Evolutionary conservation across 1,140 invertebrate genomes (phyloP).

Genomic region (Drosophila equinoxialis): DNA sequence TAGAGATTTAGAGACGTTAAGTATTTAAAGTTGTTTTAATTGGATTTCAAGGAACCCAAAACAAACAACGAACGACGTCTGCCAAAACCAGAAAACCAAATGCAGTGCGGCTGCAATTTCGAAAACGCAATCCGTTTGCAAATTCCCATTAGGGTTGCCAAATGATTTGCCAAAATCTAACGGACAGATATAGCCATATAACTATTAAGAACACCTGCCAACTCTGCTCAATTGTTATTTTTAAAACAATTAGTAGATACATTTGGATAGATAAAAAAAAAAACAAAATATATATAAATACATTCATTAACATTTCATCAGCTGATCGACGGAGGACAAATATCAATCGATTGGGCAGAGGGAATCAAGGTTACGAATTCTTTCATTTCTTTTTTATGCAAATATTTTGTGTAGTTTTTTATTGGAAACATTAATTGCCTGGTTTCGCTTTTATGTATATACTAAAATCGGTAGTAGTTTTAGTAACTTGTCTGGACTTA

Average conservation of each 20-base stretch:
- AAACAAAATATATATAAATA: slow-evolving; percentile 54
- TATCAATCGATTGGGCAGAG: slow-evolving; percentile 32
- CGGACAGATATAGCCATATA: background rate
- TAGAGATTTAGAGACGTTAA: slow-evolving; percentile 43
- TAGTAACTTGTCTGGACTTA: slow-evolving; percentile 71
- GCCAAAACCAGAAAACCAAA: slow-evolving; percentile 76
- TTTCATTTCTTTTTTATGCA: slow-evolving; percentile 38
- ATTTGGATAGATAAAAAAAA: background rate
- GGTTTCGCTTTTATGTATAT: slow-evolving; percentile 34
- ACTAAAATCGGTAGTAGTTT: slow-evolving; percentile 65
- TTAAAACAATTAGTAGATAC: slow-evolving; percentile 44
- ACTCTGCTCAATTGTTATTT: slow-evolving; percentile 61
- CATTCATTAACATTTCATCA: slow-evolving; percentile 70
- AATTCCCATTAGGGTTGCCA: slow-evolving; percentile 46
- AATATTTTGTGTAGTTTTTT: slow-evolving; percentile 76
- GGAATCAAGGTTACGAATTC: slow-evolving; percentile 55
- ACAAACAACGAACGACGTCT: slow-evolving; percentile 68
- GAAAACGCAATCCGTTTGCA: slow-evolving; percentile 32
- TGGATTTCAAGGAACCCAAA: slow-evolving; percentile 51
- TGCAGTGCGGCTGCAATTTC: slow-evolving; percentile 49
- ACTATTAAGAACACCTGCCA: slow-evolving; percentile 29
- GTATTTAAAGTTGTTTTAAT: slow-evolving; percentile 49
- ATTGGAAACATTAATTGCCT: slow-evolving; percentile 66
- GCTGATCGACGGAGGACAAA: slow-evolving; percentile 60
- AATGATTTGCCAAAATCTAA: background rate